Conservation (phyloP, 2,113 vertebrate genomes). For the Nipponia nippon region DNA sequence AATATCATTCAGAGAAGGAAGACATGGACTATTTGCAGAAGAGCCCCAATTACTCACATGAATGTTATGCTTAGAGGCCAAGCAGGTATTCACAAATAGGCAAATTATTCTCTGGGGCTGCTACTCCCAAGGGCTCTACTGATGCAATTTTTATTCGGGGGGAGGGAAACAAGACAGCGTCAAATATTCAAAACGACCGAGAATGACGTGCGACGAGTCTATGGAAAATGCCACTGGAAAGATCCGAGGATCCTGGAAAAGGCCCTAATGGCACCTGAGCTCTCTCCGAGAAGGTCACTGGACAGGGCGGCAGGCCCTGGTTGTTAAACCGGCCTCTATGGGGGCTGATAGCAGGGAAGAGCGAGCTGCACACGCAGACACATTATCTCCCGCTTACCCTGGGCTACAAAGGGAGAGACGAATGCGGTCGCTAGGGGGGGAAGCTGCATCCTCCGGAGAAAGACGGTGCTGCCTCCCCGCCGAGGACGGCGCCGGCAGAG, state of each 20-base stretch:
- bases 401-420: not conserved
- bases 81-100: not conserved
- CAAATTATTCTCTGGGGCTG: not conserved
- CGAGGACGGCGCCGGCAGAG: not conserved
- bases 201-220: rapidly evolving
- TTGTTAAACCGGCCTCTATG: not conserved
- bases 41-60: not conserved
- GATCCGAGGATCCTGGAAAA: not conserved
- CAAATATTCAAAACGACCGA: not conserved
- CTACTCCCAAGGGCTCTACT: not conserved
- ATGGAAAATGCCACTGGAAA: rapidly evolving
- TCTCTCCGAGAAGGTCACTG: not conserved
- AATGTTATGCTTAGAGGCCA: not conserved
- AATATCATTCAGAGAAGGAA: not conserved
- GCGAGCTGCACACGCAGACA: not conserved
- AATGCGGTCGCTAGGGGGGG: constrained; percentile 25
- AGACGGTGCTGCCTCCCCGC: not conserved
- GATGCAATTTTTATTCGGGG: not conserved
- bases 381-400: not conserved
- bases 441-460: not conserved
- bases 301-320: not conserved
- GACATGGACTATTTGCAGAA: not conserved
- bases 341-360: not conserved
- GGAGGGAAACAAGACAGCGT: not conserved
- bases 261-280: not conserved